Evolutionary conservation across 2,888 invertebrate species (phyloP).

Genomic region (Miltochrista miniata): DNA sequence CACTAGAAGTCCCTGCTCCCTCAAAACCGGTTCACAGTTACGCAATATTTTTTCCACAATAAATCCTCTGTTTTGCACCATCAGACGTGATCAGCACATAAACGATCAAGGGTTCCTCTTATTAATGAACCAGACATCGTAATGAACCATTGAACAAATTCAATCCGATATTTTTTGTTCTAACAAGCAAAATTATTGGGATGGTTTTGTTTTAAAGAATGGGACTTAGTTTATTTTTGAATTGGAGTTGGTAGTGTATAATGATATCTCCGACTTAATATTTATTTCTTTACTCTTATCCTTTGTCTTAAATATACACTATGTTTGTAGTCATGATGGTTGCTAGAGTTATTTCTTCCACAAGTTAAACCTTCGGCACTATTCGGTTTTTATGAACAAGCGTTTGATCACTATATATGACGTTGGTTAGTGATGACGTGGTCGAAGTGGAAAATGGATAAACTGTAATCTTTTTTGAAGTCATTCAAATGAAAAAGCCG

Average conservation of each 20-base stretch:
- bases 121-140: slow-evolving; percentile 29
- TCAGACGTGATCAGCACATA: slow-evolving; percentile 38
- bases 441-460: too few species aligned
- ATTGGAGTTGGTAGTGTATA: neutral
- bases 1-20: neutral
- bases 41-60: slow-evolving; percentile 37
- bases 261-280: neutral
- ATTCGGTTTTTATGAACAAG: too few species aligned
- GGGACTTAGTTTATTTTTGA: slow-evolving; percentile 4
- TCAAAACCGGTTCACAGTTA: slow-evolving; percentile 17
- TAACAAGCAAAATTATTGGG: slow-evolving; percentile 2
- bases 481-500: too few species aligned
- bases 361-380: too few species aligned
- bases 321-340: too few species aligned
- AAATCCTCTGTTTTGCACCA: slow-evolving; percentile 27
- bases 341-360: too few species aligned
- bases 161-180: slow-evolving; percentile 17
- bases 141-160: slow-evolving; percentile 39
- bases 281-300: too few species aligned
- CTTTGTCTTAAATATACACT: too few species aligned
- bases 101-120: slow-evolving; percentile 18
- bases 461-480: too few species aligned
- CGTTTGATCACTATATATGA: too few species aligned
- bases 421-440: too few species aligned
- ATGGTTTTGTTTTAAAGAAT: slow-evolving; percentile 14